Base-by-base conservation (phyloP, 2,888 invertebrate species). In the Troides aeacus region DNA sequence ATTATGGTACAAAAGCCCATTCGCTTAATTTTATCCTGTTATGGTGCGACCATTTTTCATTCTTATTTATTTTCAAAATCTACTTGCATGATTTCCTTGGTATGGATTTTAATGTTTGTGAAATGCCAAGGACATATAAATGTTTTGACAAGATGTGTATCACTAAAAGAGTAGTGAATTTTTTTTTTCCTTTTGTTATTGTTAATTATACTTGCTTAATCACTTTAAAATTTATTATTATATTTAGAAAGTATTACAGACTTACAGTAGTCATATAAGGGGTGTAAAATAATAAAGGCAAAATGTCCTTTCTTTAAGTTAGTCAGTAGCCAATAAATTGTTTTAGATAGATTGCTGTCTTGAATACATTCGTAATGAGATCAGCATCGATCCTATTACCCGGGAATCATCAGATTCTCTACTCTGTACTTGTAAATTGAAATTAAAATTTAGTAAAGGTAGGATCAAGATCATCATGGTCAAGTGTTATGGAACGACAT, bases 101-200 rank as follows among this genome's bases (percentile, higher is more conserved):
- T 61, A 39, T 39, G 39, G 24, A 36, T 58, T 39, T 63, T 58
- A 64, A 56, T 57, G 61, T 61, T 39, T 42, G 53, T 56, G 62
- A 66, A 70, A 63, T 70, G 63, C 42, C 63, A 70, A 70, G 66
- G 60, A 24, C 63, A 63, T 66, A 70, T 62, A 66, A 59, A 66
- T 70, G 50, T 66, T 66, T 66, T 70, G 24, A 53, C 62, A 46
- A 56, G 66, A 70, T 70, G 46, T 60, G 60, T 53, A 70, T 66
- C 63, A 46, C 15, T 56, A 62, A 57, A 62, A 50, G 21, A 46
- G 23, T 58, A 30, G 50, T 69, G 46, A 69, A 62, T 65, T 30
- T 24, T 59, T 24, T 59, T 59, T 64, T 64, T 60, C 64, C 64
- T 24, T 53, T 68, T 56, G 23, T 64, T 60, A 23, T 58, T 10